These are phyloP conservation scores for Hyppa rectilinea DNA, from an alignment of 2,888 invertebrate species.

Conservation along the genomic window DNA sequence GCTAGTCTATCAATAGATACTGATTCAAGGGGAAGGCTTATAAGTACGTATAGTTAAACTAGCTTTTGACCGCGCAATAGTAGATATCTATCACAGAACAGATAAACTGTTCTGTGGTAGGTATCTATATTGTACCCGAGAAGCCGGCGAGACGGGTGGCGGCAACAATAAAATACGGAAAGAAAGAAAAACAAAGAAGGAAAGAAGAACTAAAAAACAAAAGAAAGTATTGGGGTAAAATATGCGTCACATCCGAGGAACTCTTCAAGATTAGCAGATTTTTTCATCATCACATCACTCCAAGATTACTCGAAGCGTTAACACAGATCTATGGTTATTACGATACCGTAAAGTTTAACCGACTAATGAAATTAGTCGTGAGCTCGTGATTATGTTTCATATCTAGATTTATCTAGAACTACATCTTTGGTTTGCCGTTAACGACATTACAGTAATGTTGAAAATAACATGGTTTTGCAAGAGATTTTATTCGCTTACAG, in stretches of 20 bases:
- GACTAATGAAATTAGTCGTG: conserved; percentile 51
- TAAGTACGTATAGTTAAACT: too few species aligned
- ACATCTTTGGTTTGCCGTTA: background rate
- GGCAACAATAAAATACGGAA: conserved; percentile 29
- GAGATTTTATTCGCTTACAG: background rate
- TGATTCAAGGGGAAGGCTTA: too few species aligned
- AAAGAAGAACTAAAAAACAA: too few species aligned
- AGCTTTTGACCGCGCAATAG: too few species aligned
- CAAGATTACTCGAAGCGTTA: conserved; percentile 36
- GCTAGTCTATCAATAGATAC: too few species aligned
- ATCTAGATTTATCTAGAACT: conserved; percentile 33
- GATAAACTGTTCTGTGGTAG: too few species aligned
- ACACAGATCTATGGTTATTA: conserved; percentile 45
- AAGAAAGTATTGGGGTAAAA: too few species aligned
- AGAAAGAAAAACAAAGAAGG: too few species aligned
- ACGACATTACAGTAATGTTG: conserved; percentile 19
- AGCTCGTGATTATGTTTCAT: conserved; percentile 24
- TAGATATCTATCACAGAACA: too few species aligned
- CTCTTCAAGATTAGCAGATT: background rate
- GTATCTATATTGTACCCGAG: too few species aligned
- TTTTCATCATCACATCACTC: conserved; percentile 28
- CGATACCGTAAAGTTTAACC: conserved; percentile 46
- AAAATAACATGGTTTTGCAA: conserved; percentile 13
- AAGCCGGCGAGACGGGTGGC: too few species aligned
- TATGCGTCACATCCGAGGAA: too few species aligned